These are phyloP conservation scores for Knipowitschia caucasica DNA, from an alignment of 2,797 vertebrate genomes.

Conservation along the genomic window DNA sequence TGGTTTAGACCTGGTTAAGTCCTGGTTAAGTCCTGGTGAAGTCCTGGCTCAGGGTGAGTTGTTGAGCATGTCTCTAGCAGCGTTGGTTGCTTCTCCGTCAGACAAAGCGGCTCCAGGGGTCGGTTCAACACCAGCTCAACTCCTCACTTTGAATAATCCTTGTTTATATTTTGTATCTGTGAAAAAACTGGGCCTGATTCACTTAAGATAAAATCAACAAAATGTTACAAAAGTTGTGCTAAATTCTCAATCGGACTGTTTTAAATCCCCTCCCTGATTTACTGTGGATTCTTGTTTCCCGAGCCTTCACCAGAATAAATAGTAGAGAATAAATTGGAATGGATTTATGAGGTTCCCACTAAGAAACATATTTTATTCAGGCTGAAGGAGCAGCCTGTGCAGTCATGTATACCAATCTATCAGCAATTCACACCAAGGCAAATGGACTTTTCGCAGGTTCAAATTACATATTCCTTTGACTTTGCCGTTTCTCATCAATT, in stretches of 20 bases:
- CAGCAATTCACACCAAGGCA: slow-evolving; percentile 4
- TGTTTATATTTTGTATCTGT: background rate
- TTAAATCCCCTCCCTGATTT: background rate
- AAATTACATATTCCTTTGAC: background rate
- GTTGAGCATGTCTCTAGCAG: too few species aligned
- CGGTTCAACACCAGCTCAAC: background rate
- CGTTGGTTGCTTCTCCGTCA: too few species aligned
- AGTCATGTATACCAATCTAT: background rate
- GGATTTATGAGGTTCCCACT: background rate
- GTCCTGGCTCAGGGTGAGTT: background rate
- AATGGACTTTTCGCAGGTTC: background rate
- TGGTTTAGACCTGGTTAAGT: background rate
- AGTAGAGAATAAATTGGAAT: background rate
- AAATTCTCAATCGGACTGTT: background rate
- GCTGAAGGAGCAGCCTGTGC: background rate
- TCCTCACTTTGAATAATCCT: background rate
- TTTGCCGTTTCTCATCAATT: background rate
- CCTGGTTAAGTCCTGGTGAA: background rate
- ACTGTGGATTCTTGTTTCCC: background rate
- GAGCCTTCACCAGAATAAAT: background rate
- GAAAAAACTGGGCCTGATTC: background rate
- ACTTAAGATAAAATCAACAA: background rate
- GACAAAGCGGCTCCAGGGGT: too few species aligned
- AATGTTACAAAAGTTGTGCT: background rate
- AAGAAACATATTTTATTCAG: slow-evolving; percentile 9